Conservation (phyloP, 1,140 invertebrate genomes). For the Mamestra configurata region DNA sequence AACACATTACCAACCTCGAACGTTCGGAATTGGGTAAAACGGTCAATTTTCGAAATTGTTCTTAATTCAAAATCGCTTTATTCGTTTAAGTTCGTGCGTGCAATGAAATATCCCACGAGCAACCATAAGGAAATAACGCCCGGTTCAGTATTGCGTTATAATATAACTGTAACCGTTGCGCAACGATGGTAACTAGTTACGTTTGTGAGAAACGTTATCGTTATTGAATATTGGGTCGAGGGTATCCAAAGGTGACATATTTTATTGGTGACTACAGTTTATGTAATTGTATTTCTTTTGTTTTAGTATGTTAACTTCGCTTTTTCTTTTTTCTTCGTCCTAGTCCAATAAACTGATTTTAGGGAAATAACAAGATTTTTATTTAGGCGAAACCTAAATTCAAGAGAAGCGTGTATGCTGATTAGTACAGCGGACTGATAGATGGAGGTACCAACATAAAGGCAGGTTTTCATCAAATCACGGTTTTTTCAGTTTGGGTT, state of each 20-base stretch:
- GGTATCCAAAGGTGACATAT: conserved; percentile 13
- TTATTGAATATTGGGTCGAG: background rate
- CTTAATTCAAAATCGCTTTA: conserved; percentile 39
- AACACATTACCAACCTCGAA: background rate
- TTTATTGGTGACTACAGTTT: background rate
- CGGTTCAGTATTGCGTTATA: conserved; percentile 15
- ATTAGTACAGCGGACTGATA: no score
- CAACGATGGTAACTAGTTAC: conserved; percentile 16
- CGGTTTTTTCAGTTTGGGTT: no score
- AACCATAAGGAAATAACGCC: conserved; percentile 24
- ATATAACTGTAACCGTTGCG: conserved; percentile 9
- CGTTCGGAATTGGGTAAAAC: conserved; percentile 7
- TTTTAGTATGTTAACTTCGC: background rate
- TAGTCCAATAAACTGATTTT: no score
- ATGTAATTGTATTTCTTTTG: background rate
- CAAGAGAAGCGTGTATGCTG: no score
- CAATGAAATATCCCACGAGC: conserved; percentile 17
- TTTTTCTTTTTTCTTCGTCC: background rate
- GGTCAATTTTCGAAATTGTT: conserved; percentile 38
- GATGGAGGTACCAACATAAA: no score
- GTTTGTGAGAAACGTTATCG: conserved; percentile 28
- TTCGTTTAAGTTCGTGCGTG: conserved; percentile 24
- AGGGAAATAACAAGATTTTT: no score
- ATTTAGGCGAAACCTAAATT: no score
- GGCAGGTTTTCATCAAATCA: no score